phyloP scores from a whole-genome alignment of 2,888 invertebrate genomes.

The Rhorus exstirpatorius region DNA sequence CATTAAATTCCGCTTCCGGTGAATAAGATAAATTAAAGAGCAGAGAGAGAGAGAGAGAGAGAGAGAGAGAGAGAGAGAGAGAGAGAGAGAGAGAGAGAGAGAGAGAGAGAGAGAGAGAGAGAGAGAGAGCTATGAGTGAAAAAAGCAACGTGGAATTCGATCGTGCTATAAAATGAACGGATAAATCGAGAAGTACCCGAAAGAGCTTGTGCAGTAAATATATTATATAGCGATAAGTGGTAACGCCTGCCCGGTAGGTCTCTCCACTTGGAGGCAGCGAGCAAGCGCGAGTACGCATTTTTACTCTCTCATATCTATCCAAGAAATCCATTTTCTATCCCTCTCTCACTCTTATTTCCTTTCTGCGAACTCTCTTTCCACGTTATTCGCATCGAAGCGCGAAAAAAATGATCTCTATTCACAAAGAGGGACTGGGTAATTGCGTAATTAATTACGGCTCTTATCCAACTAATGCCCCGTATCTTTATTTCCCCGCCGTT shows the following conservation, averaged over 20 bases:
- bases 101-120: slow-evolving; percentile 54
- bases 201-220: slow-evolving; percentile 42
- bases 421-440: slow-evolving; percentile 79
- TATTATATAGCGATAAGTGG: slow-evolving; percentile 13
- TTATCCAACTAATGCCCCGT: slow-evolving; percentile 74
- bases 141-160: slow-evolving; percentile 19
- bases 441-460: slow-evolving; percentile 83
- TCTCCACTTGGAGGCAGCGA: slow-evolving; percentile 69
- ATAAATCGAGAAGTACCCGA: slow-evolving; percentile 30
- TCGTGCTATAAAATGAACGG: slow-evolving; percentile 50
- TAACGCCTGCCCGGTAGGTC: slow-evolving; percentile 37
- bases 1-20: slow-evolving; percentile 70
- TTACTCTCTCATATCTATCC: slow-evolving; percentile 39
- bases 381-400: slow-evolving; percentile 78
- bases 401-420: slow-evolving; percentile 81
- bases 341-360: background rate
- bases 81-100: slow-evolving; percentile 54
- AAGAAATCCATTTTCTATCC: background rate
- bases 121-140: slow-evolving; percentile 37
- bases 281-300: slow-evolving; percentile 45
- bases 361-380: slow-evolving; percentile 52
- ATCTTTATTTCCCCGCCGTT: slow-evolving; percentile 29
- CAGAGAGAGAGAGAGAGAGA: slow-evolving; percentile 55
- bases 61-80: slow-evolving; percentile 47
- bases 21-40: slow-evolving; percentile 45